Evolutionary conservation across 1,140 invertebrate genomes (phyloP).

Genomic region (Aethina tumida): DNA sequence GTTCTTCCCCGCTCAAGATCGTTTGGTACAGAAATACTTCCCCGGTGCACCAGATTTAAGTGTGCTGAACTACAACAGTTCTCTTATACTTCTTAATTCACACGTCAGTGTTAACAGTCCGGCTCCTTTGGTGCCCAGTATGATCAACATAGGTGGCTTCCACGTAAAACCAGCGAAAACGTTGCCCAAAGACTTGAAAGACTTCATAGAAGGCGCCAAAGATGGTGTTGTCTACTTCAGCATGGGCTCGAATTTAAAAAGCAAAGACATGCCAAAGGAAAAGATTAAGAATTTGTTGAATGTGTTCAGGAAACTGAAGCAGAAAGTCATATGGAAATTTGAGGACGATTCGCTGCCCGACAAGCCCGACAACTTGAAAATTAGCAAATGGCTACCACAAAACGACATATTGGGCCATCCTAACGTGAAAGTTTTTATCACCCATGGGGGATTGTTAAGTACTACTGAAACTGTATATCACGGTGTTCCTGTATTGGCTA

Average conservation of each 20-base stretch:
- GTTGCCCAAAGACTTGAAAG: slow-evolving; percentile 37
- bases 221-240: slow-evolving; percentile 47
- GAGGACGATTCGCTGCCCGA: slow-evolving; percentile 28
- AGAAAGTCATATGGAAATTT: slow-evolving; percentile 43
- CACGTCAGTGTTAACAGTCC: slow-evolving; percentile 43
- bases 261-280: slow-evolving; percentile 38
- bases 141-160: slow-evolving; percentile 42
- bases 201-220: slow-evolving; percentile 38
- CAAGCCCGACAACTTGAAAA: slow-evolving; percentile 43
- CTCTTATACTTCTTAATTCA: slow-evolving; percentile 44
- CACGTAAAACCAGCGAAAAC: slow-evolving; percentile 35
- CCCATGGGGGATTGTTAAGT: slow-evolving; percentile 47
- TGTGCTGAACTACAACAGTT: slow-evolving; percentile 39
- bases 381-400: slow-evolving; percentile 58
- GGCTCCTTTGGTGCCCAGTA: slow-evolving; percentile 44
- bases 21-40: slow-evolving; percentile 34
- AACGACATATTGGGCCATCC: slow-evolving; percentile 48
- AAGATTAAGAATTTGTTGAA: slow-evolving; percentile 33
- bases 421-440: slow-evolving; percentile 22
- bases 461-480: slow-evolving; percentile 59
- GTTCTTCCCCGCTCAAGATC: slow-evolving; percentile 28
- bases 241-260: slow-evolving; percentile 44
- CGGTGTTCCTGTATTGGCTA: slow-evolving; percentile 55
- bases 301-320: slow-evolving; percentile 38
- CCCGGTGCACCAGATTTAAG: slow-evolving; percentile 37